Evolutionary conservation across 23 tunicate species (phyloP).

Genomic region (Phallusia fumigata): DNA sequence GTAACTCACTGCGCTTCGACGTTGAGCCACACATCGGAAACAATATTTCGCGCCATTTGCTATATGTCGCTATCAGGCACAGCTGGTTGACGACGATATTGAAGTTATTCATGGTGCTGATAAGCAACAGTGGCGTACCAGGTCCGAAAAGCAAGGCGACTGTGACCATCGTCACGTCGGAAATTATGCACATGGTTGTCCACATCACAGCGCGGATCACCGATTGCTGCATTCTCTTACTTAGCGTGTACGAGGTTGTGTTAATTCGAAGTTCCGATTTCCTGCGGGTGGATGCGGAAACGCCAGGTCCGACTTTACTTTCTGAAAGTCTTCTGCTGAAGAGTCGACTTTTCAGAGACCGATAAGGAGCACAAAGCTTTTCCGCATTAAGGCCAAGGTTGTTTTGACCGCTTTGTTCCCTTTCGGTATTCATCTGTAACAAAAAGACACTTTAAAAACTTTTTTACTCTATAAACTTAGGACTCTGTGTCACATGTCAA

Average conservation of each 20-base stretch:
- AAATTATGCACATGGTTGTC: constrained; percentile 52
- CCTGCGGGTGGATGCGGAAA: neutral
- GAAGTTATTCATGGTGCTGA: constrained; percentile 37
- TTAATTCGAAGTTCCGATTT: neutral
- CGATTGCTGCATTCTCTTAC: constrained; percentile 10
- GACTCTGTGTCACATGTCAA: too few species aligned
- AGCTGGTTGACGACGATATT: constrained; percentile 55
- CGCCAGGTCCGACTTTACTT: neutral
- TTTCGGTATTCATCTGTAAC: too few species aligned
- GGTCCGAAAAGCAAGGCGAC: constrained; percentile 38
- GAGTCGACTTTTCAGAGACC: neutral
- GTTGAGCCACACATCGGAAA: constrained; percentile 27
- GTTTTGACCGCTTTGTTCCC: too few species aligned
- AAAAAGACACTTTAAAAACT: too few species aligned
- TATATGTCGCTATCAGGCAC: constrained; percentile 59
- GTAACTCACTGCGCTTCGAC: neutral
- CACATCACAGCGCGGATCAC: constrained; percentile 58
- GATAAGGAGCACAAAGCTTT: neutral
- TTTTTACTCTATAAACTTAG: too few species aligned
- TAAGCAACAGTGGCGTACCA: constrained; percentile 61
- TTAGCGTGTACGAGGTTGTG: neutral
- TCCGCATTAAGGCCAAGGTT: neutral
- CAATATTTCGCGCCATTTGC: constrained; percentile 58
- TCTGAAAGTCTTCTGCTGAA: neutral
- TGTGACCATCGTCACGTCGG: constrained; percentile 50